A percentile compares a stretch with the other conserved stretches of the same genome.
Conservation (phyloP, 2,113 vertebrate genomes). For the Paramisgurnus dabryanus region DNA sequence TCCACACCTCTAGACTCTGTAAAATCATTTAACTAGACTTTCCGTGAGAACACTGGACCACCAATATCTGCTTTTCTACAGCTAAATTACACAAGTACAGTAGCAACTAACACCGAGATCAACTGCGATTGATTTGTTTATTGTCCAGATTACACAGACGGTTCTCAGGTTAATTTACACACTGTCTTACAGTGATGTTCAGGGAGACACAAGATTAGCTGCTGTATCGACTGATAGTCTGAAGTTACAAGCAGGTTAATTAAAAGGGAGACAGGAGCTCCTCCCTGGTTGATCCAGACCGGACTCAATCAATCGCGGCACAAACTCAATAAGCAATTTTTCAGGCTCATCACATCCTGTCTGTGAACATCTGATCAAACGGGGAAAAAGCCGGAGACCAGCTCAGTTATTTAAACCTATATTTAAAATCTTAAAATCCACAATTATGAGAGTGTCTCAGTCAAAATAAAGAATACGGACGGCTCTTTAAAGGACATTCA, state of each 20-base stretch:
- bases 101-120: background rate
- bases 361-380: slow-evolving; percentile 32
- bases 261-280: slow-evolving; percentile 44
- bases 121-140: background rate
- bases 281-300: slow-evolving; percentile 34
- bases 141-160: slow-evolving; percentile 44
- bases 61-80: background rate
- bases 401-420: background rate
- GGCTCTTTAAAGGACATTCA: background rate
- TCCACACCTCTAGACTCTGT: background rate
- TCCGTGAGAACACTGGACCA: slow-evolving; percentile 2
- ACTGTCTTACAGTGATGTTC: background rate
- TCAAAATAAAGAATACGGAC: background rate
- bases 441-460: slow-evolving; percentile 5
- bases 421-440: background rate
- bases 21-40: slow-evolving; percentile 6
- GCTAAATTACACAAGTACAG: slow-evolving; percentile 5
- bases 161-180: slow-evolving; percentile 1
- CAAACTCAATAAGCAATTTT: slow-evolving; percentile 59
- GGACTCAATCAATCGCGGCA: slow-evolving; percentile 57
- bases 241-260: slow-evolving; percentile 30
- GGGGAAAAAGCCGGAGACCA: background rate
- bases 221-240: slow-evolving; percentile 2
- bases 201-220: background rate
- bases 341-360: slow-evolving; percentile 28